Conservation (phyloP, 2,113 vertebrate genomes). For the Hoplias malabaricus region DNA sequence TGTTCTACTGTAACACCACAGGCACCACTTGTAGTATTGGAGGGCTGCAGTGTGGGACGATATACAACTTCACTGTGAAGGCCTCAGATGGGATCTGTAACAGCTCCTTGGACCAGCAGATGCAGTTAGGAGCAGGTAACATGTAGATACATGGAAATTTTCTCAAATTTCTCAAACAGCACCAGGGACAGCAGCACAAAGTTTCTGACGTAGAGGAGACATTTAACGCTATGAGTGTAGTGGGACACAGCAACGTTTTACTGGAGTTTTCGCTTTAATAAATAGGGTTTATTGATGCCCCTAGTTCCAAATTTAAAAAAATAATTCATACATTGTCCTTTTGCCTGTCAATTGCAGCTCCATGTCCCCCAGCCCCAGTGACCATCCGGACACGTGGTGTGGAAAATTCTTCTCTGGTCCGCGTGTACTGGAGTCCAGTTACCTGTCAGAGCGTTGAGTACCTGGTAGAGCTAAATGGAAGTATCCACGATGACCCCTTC, state of each 20-base stretch:
- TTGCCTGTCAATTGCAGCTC: slow-evolving; percentile 56
- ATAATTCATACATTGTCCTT: too few relatives aligned
- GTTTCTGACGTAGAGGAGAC: too few relatives aligned
- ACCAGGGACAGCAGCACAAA: too few relatives aligned
- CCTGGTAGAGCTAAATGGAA: slow-evolving; percentile 59
- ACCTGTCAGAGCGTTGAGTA: slow-evolving; percentile 64
- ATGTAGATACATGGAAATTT: too few relatives aligned
- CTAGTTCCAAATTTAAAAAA: too few relatives aligned
- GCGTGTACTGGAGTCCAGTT: slow-evolving; percentile 61
- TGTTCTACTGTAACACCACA: slow-evolving; percentile 55
- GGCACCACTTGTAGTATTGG: slow-evolving; percentile 59
- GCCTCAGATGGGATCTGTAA: slow-evolving; percentile 69
- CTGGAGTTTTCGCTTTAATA: too few relatives aligned
- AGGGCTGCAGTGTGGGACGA: slow-evolving; percentile 65
- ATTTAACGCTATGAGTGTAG: not conserved
- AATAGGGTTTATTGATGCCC: too few relatives aligned
- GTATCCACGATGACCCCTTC: slow-evolving; percentile 56
- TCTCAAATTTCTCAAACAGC: too few relatives aligned
- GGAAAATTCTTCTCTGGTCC: slow-evolving; percentile 53
- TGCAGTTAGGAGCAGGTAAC: slow-evolving; percentile 69
- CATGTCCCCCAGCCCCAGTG: slow-evolving; percentile 65
- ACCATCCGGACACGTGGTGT: slow-evolving; percentile 53
- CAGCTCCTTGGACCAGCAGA: slow-evolving; percentile 59
- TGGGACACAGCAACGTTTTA: not conserved
- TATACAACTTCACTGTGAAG: slow-evolving; percentile 70